Evolutionary conservation across 2,888 invertebrate genomes (phyloP).

Genomic region (Nyleta sp.): DNA sequence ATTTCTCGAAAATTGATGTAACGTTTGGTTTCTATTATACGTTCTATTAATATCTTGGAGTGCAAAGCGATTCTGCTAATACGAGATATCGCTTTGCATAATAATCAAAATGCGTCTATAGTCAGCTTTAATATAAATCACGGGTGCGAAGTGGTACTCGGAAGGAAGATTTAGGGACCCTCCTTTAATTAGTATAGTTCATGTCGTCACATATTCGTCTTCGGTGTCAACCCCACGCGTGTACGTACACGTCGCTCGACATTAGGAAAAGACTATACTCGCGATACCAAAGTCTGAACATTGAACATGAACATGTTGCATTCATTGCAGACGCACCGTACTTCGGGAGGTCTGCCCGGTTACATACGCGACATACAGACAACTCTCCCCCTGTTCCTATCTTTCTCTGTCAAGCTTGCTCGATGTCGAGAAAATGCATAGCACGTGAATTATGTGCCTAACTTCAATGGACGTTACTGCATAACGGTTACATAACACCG

Average conservation of each 20-base stretch:
- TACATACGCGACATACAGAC: constrained; percentile 55
- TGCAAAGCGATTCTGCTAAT: constrained; percentile 19
- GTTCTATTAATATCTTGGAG: constrained; percentile 22
- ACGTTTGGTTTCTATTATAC: constrained; percentile 15
- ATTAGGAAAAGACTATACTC: constrained; percentile 62
- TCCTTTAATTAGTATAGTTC: constrained; percentile 61
- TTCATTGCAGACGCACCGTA: constrained; percentile 63
- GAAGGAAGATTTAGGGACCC: constrained; percentile 58
- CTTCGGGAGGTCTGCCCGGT: constrained; percentile 56
- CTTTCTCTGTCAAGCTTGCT: constrained; percentile 62
- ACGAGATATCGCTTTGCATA: constrained; percentile 43
- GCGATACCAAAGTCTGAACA: constrained; percentile 65
- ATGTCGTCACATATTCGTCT: constrained; percentile 64
- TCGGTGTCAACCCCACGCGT: constrained; percentile 60
- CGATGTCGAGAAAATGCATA: constrained; percentile 64
- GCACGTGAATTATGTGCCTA: constrained; percentile 60
- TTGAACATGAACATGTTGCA: constrained; percentile 63
- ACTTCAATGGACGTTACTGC: constrained; percentile 55
- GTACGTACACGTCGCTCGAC: constrained; percentile 61
- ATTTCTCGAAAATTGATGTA: not conserved
- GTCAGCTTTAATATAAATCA: constrained; percentile 52
- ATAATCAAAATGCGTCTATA: constrained; percentile 45
- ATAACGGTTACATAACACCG: constrained; percentile 57
- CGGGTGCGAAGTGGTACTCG: constrained; percentile 32
- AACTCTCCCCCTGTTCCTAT: constrained; percentile 48